phyloP scores from a whole-genome alignment of 1,140 invertebrate species.

The Habropoda laboriosa region DNA sequence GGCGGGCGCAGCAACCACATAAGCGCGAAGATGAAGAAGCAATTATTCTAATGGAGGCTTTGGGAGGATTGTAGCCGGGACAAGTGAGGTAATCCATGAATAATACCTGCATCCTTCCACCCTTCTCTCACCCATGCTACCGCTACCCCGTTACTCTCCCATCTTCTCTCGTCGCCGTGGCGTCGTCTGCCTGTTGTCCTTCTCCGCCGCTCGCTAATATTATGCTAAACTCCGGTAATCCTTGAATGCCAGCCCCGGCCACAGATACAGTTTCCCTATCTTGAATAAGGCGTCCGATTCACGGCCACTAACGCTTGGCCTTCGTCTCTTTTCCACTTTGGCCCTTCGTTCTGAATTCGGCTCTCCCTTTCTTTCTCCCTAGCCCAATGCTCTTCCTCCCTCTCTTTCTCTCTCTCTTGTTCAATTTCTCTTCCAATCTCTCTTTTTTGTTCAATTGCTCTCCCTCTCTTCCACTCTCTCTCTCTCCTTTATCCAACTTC shows the following conservation, averaged over 20 bases:
- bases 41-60: slow-evolving; percentile 82
- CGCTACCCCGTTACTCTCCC: slow-evolving; percentile 29
- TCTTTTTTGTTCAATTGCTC: too few species aligned
- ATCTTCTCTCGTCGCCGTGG: slow-evolving; percentile 47
- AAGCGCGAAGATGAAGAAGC: slow-evolving; percentile 81
- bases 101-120: slow-evolving; percentile 72
- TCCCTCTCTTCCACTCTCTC: too few species aligned
- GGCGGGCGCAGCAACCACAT: slow-evolving; percentile 56
- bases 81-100: slow-evolving; percentile 81
- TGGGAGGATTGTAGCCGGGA: slow-evolving; percentile 77
- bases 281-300: slow-evolving; percentile 62
- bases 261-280: slow-evolving; percentile 69
- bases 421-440: background rate
- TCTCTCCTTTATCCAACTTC: too few species aligned
- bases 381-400: background rate
- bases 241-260: slow-evolving; percentile 72
- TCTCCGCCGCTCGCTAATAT: slow-evolving; percentile 71
- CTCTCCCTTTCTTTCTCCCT: background rate
- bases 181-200: slow-evolving; percentile 59
- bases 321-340: background rate
- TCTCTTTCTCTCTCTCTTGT: too few species aligned
- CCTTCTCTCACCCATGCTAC: slow-evolving; percentile 42
- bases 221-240: slow-evolving; percentile 79
- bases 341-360: slow-evolving; percentile 28
- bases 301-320: background rate